Base-by-base conservation (phyloP, 2,888 invertebrate genomes). In the Mylabris sibirica region DNA sequence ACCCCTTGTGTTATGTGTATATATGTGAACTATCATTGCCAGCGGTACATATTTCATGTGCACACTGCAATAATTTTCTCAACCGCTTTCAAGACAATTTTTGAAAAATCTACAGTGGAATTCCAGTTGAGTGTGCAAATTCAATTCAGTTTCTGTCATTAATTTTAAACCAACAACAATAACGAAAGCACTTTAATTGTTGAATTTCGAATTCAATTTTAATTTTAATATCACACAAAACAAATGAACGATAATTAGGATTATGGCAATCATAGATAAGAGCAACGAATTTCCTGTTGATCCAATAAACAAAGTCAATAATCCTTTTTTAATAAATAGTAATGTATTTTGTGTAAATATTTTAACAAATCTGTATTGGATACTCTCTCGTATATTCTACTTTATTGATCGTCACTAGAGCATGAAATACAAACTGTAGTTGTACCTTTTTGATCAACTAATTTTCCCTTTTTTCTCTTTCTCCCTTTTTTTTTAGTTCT, bases 361-460 rank as follows among this genome's bases (percentile, higher is more conserved):
- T 0, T 8, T 8, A 41, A 49, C 49, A 9, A 49, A 11, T 20
- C 20, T n/a, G n/a, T n/a, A n/a, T n/a, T n/a, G n/a, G n/a, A 9
- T 6, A 3, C 12, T 9, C 9, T 49, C 8, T 20, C 20, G 8
- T 20, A 30, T 26, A 63, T 61, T 64, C 60, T 30, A 44, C 63
- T 63, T n/a, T 63, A 74, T 74, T 71, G 60, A 57, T 63, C 63
- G 57, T 53, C 64, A 65, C 11, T 67, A 64, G 69, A 67, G 71
- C 76, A 74, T 77, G 73, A 73, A 76, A 74, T 72, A 74, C 77
- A 76, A 76, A 72, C 63, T 74, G 67, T 64, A 67, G 71, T 73
- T 73, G 76, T 74, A 75, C 73, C 73, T 76, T 77, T 74, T 74
- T 67, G 69, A 73, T 72, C 69, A 76, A 75, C 77, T 76, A 76